Evolutionary conservation across 2,888 invertebrate genomes (phyloP).

Genomic region (Osedax frankpressi): DNA sequence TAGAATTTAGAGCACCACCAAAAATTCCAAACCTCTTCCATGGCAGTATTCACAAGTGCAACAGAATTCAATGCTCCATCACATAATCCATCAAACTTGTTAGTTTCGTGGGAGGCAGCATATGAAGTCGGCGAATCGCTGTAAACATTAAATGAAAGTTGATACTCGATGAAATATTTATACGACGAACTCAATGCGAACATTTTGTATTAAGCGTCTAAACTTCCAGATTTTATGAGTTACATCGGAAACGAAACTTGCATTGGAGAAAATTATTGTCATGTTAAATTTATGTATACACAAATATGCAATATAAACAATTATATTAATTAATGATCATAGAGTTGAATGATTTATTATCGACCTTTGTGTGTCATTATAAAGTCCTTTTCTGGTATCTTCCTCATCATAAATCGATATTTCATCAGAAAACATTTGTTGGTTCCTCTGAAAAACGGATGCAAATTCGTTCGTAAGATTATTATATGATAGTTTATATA

Average conservation of each 20-base stretch:
- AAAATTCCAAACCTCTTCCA: slow-evolving; percentile 35
- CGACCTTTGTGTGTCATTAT: not conserved
- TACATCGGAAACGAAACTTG: too few species aligned
- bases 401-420: not conserved
- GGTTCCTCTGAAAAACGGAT: not conserved
- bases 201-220: too few species aligned
- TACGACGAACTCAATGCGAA: too few species aligned
- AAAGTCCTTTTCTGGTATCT: not conserved
- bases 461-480: too few species aligned
- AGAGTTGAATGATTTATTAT: not conserved
- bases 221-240: too few species aligned
- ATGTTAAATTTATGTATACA: not conserved
- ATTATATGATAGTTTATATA: too few species aligned
- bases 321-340: not conserved
- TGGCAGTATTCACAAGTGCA: slow-evolving; percentile 38
- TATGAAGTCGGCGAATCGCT: not conserved
- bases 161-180: too few species aligned
- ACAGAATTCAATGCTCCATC: slow-evolving; percentile 40
- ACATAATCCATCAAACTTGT: slow-evolving; percentile 43
- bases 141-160: too few species aligned
- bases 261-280: too few species aligned
- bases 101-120: slow-evolving; percentile 30
- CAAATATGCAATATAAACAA: not conserved
- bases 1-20: not conserved
- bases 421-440: not conserved